A percentile compares a stretch with the other conserved stretches of the same genome.
phyloP scores from a whole-genome alignment of 2,888 invertebrate species.

The Crossocerus cetratus region DNA sequence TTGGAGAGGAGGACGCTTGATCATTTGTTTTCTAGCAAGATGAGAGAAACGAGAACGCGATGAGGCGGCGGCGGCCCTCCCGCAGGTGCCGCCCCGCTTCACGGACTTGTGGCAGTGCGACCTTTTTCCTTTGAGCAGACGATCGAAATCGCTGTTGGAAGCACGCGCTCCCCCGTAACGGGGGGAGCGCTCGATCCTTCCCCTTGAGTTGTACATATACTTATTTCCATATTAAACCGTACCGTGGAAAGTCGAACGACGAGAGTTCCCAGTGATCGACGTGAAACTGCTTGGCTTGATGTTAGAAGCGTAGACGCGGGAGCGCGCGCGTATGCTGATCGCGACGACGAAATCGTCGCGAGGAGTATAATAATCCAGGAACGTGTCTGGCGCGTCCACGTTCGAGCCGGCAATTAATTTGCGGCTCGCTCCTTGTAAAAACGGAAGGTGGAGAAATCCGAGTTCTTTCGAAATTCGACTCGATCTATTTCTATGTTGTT shows the following conservation, averaged over 20 bases:
- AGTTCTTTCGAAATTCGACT: too few species aligned
- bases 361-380: constrained; percentile 8
- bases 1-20: background rate
- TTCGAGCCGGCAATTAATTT: constrained; percentile 7
- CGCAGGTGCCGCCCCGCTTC: background rate
- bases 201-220: constrained; percentile 45
- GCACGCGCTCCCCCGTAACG: background rate
- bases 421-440: constrained; percentile 17
- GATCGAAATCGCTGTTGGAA: constrained; percentile 1
- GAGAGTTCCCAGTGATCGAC: constrained; percentile 34
- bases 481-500: too few species aligned
- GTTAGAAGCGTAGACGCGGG: constrained; percentile 3
- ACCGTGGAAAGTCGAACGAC: constrained; percentile 14
- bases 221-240: constrained; percentile 23
- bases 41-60: background rate
- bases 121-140: constrained; percentile 15
- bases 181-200: constrained; percentile 16
- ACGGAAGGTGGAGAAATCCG: too few species aligned
- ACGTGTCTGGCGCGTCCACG: background rate
- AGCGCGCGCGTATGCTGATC: too few species aligned
- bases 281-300: constrained; percentile 42
- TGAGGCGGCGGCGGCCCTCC: background rate
- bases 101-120: background rate
- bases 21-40: constrained; percentile 17
- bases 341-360: background rate